phyloP scores from a whole-genome alignment of 2,888 invertebrate genomes.

The Acronicta leporina region DNA sequence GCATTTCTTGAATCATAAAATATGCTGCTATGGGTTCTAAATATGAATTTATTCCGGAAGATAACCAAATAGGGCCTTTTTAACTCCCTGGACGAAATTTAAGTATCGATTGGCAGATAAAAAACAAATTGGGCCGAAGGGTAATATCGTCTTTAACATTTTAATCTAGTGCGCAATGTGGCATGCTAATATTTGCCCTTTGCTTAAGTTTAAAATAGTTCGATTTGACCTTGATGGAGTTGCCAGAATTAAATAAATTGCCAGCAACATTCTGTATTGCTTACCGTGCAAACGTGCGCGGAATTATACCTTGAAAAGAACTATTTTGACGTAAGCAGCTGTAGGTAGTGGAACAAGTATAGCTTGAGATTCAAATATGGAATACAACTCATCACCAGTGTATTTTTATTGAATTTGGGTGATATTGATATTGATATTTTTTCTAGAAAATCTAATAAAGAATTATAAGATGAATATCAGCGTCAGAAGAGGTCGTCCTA shows the following conservation, averaged over 20 bases:
- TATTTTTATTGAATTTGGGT: too few species aligned
- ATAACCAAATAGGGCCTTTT: too few species aligned
- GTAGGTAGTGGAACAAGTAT: neutral
- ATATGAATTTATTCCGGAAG: too few species aligned
- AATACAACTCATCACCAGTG: too few species aligned
- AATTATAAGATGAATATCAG: too few species aligned
- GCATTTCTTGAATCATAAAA: too few species aligned
- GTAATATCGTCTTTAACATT: neutral
- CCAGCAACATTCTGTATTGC: conserved; percentile 6
- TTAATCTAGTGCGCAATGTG: neutral
- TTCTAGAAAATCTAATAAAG: neutral
- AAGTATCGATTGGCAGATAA: too few species aligned
- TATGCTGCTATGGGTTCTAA: too few species aligned
- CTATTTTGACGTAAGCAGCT: conserved; percentile 6
- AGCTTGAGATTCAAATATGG: neutral
- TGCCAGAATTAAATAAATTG: conserved; percentile 7
- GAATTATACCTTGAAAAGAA: neutral
- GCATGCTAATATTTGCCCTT: conserved; percentile 6
- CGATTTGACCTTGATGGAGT: conserved; percentile 30
- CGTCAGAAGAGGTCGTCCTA: too few species aligned
- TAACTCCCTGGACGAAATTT: too few species aligned
- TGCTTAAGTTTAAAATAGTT: conserved; percentile 3
- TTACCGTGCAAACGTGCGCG: conserved; percentile 11
- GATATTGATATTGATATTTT: too few species aligned
- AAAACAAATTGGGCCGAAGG: too few species aligned